phyloP scores from a whole-genome alignment of 2,113 vertebrate species.

The Bubo scandiacus region DNA sequence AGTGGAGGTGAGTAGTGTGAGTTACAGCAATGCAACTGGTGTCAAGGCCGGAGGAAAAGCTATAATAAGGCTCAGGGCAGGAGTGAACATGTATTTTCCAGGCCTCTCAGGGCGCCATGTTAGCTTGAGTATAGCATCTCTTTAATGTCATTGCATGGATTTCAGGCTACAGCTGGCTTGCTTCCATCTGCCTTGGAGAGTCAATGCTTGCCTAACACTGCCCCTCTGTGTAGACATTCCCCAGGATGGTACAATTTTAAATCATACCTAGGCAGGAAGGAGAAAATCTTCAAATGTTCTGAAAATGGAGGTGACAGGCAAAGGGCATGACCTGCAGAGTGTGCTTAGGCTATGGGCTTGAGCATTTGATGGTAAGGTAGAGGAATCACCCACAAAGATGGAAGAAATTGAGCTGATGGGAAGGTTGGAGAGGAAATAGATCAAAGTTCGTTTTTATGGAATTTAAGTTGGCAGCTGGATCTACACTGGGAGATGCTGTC shows the following conservation, averaged over 20 bases:
- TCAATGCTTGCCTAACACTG: neutral
- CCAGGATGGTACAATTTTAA: neutral
- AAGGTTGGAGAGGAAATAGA: neutral
- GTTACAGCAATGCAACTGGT: fast-evolving
- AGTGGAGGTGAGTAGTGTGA: neutral
- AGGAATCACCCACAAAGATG: fast-evolving
- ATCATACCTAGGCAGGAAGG: neutral
- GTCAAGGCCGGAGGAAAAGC: neutral
- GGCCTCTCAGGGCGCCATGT: neutral
- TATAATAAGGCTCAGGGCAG: neutral
- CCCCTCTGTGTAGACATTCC: neutral
- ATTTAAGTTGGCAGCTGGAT: neutral
- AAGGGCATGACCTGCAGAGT: neutral
- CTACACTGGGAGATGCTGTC: neutral
- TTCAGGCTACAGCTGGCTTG: neutral
- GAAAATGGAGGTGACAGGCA: neutral
- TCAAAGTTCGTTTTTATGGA: neutral
- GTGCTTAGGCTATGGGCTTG: too few relatives aligned
- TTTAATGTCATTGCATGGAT: neutral
- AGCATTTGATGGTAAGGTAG: neutral
- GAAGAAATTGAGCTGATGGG: neutral
- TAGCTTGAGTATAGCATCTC: neutral
- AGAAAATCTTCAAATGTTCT: neutral
- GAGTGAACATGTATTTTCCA: neutral
- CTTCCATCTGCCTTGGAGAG: neutral